Evolutionary conservation across 1,140 invertebrate species (phyloP), one percentile per base, ranked within the genome.

Genomic region (Microplitis demolitor): DNA sequence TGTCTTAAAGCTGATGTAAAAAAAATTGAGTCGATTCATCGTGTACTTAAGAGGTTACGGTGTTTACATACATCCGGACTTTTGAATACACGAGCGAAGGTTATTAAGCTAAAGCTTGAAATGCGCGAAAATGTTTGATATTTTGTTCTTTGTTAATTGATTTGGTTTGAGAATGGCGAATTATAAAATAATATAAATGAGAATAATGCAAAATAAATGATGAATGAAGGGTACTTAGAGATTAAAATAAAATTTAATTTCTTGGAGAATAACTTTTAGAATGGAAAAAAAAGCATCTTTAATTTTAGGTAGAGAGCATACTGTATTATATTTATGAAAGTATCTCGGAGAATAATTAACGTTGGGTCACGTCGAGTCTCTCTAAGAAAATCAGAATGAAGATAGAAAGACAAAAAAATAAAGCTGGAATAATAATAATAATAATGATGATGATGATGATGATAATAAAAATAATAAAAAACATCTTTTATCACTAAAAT

Each of bases 261-360:
- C 56, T 58, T 58, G 5, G n/a, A 35, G 60, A 62, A 13, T 62
- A 35, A 37, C 60, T 39, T 13, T 31, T 35, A 33, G 9, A 61
- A 34, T 31, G n/a, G 6, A 16, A 61, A 31, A 31, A 31, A 31
- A 61, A 31, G 31, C 58, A 61, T 24, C 58, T 33, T 39, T 45
- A 45, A 45, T 45, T 45, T 45, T 45, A 45, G 39, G 39, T 45
- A 9, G 50, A 60, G 58, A 61, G 51, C 14, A 35, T 64, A 33
- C 63, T 39, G 64, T 72, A 66, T 66, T 66, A 67, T 67, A 73
- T 68, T 66, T 69, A 73, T 56, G 50, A 51, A 70, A 45, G 63
- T 66, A 72, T 53, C 63, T 67, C 60, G 71, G 69, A 69, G 74
- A 79, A 77, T 79, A 79, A 78, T 79, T 79, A 78, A 76, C 74